Conservation (phyloP, 1,140 invertebrate species). For the Portunus trituberculatus region DNA sequence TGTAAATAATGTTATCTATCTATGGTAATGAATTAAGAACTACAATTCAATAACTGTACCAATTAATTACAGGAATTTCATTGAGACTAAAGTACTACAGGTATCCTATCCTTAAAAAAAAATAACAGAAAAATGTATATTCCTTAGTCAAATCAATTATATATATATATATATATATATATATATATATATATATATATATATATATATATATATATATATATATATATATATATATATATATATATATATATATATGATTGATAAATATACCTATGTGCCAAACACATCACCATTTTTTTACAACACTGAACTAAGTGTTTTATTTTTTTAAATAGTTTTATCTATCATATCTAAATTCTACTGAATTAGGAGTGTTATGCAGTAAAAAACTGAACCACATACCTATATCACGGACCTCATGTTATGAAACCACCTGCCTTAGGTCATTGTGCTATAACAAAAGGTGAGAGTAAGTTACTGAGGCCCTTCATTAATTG, state of each 20-base stretch:
- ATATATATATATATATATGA: slow-evolving; percentile 29
- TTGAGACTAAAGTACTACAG: no score
- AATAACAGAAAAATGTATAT: no score
- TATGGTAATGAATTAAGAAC: no score
- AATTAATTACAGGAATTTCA: no score
- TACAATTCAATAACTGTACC: no score
- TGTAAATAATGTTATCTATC: no score
- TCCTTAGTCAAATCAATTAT: background rate
- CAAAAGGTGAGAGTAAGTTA: background rate
- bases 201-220: slow-evolving; percentile 26
- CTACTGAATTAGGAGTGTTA: background rate
- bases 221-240: slow-evolving; percentile 32
- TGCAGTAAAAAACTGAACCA: background rate
- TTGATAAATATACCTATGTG: background rate
- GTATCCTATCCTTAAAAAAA: no score
- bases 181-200: slow-evolving; percentile 26
- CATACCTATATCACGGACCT: slow-evolving; percentile 29
- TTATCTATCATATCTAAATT: background rate
- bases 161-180: slow-evolving; percentile 26
- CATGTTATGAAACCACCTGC: background rate
- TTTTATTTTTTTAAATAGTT: background rate
- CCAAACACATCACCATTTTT: background rate
- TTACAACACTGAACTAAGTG: background rate
- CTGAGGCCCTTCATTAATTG: background rate
- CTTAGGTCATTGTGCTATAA: background rate